phyloP scores from a whole-genome alignment of 2,113 vertebrate genomes.

The Paradoxurus hermaphroditus region DNA sequence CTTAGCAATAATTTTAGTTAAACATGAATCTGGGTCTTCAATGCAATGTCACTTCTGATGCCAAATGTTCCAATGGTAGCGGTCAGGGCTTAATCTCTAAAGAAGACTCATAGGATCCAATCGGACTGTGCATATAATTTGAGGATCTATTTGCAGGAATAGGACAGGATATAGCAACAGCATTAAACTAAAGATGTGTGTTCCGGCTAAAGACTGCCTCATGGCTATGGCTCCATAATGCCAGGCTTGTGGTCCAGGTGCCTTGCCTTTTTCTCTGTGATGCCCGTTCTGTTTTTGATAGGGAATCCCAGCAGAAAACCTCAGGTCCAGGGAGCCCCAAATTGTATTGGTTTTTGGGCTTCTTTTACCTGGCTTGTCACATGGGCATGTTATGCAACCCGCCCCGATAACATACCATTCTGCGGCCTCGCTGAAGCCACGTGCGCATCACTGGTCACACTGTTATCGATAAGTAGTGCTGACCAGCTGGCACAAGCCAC shows the following conservation, averaged over 20 bases:
- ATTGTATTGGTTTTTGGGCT: not conserved
- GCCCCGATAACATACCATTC: not conserved
- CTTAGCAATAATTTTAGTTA: not conserved
- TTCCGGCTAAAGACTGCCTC: not conserved
- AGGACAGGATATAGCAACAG: not conserved
- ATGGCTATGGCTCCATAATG: too few relatives aligned
- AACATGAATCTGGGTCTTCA: not conserved
- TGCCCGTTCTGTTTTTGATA: not conserved
- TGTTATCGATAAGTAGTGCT: not conserved
- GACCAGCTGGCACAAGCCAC: not conserved
- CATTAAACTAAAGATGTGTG: not conserved
- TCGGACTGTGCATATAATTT: not conserved
- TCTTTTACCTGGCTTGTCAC: not conserved
- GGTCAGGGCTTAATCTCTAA: not conserved
- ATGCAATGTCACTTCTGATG: not conserved
- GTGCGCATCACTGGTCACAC: not conserved
- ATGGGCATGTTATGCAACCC: not conserved
- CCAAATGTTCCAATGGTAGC: not conserved
- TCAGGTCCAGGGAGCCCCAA: not conserved
- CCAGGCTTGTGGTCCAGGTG: not conserved
- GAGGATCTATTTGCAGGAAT: not conserved
- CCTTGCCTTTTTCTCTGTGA: not conserved
- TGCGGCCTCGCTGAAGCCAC: not conserved
- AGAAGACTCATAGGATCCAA: not conserved
- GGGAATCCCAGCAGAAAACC: not conserved